Base-by-base conservation (phyloP, 2,888 invertebrate species). In the Opisthograptis luteolata region DNA sequence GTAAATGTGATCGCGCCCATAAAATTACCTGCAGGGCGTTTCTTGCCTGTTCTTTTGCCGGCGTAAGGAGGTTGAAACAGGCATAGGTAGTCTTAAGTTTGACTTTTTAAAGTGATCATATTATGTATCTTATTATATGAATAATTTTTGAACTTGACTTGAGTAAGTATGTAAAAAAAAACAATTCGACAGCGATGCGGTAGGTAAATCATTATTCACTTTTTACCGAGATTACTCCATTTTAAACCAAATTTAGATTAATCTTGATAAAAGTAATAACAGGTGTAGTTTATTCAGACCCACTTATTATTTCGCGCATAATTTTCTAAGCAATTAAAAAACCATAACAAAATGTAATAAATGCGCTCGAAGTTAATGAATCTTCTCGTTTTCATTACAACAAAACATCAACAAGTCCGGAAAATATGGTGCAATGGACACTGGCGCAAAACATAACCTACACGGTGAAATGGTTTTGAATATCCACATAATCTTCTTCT, bases 301-400 rank as follows among this genome's bases (percentile, higher is more conserved):
- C 28, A 14, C 19, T n/a, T 37, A 40, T 50, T 40, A 44, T 40
- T 12, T n/a, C 30, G 28, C 39, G 39, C 28, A 40, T 43, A 35
- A 42, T 44, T 39, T 22, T 32, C 39, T 28, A 28, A 28, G 35
- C 50, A 50, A 50, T 50, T 50, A 50, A 28, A 50, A 44, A 28
- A 22, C 44, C 22, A 40, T 50, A 50, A 44, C 28, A 9, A 34
- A 22, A 43, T 43, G 44, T 50, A 40, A 39, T 34, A 34, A 36
- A 19, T n/a, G 48, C 17, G 34, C 34, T 44, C 20, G n/a, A 34
- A 39, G 30, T 39, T 28, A 50, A 50, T 50, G 20, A 22, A 34
- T 35, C 22, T 47, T 35, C 12, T 34, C 28, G 15, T 39, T 36
- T 43, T 49, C 27, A 24, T 41, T 28, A 24, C 3, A 13, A 10